phyloP scores from a whole-genome alignment of 1,140 invertebrate genomes.

The Drosophila ficusphila region DNA sequence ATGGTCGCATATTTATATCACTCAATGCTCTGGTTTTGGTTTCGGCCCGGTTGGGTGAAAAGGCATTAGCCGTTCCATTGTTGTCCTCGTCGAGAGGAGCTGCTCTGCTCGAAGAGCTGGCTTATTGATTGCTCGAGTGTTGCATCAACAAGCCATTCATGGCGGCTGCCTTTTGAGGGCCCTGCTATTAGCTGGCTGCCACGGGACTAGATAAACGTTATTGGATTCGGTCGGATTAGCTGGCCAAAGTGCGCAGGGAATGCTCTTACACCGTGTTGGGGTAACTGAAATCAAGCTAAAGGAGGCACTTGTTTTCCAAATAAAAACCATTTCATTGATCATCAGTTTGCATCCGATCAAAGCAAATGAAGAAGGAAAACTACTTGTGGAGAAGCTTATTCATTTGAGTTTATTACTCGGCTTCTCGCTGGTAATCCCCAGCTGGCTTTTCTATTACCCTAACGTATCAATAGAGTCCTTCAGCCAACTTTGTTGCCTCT shows the following conservation, averaged over 20 bases:
- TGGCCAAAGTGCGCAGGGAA: too few relatives aligned
- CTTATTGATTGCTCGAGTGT: constrained; percentile 73
- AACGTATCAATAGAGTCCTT: constrained; percentile 11
- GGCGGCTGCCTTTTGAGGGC: constrained; percentile 20
- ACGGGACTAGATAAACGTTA: constrained; percentile 27
- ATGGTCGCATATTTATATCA: constrained; percentile 76
- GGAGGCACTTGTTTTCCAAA: too few relatives aligned
- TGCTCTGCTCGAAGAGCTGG: constrained; percentile 61
- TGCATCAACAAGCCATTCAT: constrained; percentile 58
- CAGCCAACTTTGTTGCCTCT: constrained; percentile 32
- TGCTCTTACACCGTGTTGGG: background rate
- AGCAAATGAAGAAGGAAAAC: too few relatives aligned
- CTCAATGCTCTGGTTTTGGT: constrained; percentile 32
- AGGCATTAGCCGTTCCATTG: constrained; percentile 66
- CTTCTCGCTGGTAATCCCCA: background rate
- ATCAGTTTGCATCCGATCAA: too few relatives aligned
- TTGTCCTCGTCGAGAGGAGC: constrained; percentile 42
- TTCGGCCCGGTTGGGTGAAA: constrained; percentile 13
- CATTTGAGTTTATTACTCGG: background rate
- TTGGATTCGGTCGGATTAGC: constrained; percentile 16
- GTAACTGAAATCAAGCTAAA: too few relatives aligned
- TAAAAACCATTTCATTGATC: too few relatives aligned
- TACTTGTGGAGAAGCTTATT: too few relatives aligned
- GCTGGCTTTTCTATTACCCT: background rate
- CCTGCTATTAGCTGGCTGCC: constrained; percentile 34